phyloP scores from a whole-genome alignment of 2,797 vertebrate species.

The Mormyrops attenuatus region DNA sequence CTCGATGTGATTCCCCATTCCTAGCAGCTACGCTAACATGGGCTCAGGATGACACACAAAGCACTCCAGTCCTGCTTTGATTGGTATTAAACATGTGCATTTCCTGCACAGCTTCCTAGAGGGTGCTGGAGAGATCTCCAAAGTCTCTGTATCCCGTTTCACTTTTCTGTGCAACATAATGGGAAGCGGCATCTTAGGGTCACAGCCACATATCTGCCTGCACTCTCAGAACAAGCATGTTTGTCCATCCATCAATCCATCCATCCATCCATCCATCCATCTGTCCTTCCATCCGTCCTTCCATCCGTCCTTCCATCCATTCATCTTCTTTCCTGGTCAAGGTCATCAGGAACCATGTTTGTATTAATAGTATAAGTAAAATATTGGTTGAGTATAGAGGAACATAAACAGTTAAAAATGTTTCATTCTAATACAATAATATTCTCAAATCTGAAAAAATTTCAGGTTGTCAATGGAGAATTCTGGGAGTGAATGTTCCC shows the following conservation, averaged over 20 bases:
- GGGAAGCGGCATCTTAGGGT: neutral
- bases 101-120: neutral
- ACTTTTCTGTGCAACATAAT: neutral
- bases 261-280: too few species aligned
- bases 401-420: neutral
- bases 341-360: neutral
- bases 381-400: neutral
- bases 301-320: neutral
- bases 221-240: neutral
- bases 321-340: neutral
- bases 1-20: constrained; percentile 56
- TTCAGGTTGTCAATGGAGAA: neutral
- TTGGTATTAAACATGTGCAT: neutral
- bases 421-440: neutral
- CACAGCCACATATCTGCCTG: neutral
- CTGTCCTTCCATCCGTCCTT: neutral
- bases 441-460: neutral
- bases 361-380: neutral
- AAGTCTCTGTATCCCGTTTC: neutral
- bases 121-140: neutral
- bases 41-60: constrained; percentile 47
- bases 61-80: neutral
- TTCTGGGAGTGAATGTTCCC: neutral
- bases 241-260: neutral
- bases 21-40: constrained; percentile 56